Percentiles rank a stretch among this genome's conserved stretches.
These are phyloP conservation scores for Leptoteleia sp. DNA, from an alignment of 1,140 invertebrate species.

Conservation along the genomic window DNA sequence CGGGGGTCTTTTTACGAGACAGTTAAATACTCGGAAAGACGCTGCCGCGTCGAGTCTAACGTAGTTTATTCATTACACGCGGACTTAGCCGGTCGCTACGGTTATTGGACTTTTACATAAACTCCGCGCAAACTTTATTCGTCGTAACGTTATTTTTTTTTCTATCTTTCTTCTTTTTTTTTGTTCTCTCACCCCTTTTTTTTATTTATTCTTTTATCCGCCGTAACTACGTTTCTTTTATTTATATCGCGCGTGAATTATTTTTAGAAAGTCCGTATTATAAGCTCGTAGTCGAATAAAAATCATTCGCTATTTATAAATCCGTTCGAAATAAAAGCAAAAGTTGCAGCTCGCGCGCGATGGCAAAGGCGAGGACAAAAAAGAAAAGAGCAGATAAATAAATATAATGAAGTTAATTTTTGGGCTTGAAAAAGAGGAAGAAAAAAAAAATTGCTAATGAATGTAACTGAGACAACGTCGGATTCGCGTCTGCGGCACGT, in stretches of 20 bases:
- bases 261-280: conserved; percentile 1
- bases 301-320: background rate
- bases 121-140: conserved; percentile 10
- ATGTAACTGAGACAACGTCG: no score
- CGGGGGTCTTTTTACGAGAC: conserved; percentile 17
- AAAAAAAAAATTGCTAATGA: no score
- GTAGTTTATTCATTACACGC: conserved; percentile 25
- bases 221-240: conserved; percentile 3
- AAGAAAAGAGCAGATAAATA: background rate
- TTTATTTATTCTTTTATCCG: conserved; percentile 16
- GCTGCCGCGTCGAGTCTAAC: conserved; percentile 25
- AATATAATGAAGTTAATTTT: no score
- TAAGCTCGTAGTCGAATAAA: background rate
- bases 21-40: conserved; percentile 27
- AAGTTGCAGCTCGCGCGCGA: no score
- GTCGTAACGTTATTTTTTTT: no score
- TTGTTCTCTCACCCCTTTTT: no score
- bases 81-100: conserved; percentile 1
- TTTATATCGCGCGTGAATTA: background rate
- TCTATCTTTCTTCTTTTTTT: no score
- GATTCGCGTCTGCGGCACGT: no score
- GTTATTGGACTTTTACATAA: conserved; percentile 20
- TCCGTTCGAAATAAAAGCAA: background rate
- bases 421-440: no score
- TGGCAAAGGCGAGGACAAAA: no score